A percentile compares a stretch with the other conserved stretches of the same genome.
Evolutionary conservation across 1,140 invertebrate species (phyloP).

Genomic region (Panagrolaimus sp.): DNA sequence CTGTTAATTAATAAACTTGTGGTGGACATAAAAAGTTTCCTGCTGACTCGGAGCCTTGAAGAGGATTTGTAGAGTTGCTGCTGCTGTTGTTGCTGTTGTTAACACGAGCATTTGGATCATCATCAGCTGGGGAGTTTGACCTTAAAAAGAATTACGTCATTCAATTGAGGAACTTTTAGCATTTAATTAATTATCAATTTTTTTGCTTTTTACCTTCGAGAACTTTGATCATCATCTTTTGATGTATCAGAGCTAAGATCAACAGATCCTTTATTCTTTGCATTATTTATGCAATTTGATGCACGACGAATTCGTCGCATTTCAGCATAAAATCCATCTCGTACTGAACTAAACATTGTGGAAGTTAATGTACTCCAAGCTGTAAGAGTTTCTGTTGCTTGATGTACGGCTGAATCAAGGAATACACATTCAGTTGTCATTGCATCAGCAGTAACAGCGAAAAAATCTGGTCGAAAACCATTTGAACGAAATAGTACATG

Average conservation of each 20-base stretch:
- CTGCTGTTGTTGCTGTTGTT: too few species aligned
- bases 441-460: conserved; percentile 39
- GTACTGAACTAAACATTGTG: conserved; percentile 21
- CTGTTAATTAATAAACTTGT: conserved; percentile 3
- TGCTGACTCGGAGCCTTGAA: not conserved
- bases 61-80: not conserved
- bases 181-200: too few species aligned
- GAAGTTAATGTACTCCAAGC: conserved; percentile 25
- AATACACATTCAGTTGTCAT: conserved; percentile 49
- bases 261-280: not conserved
- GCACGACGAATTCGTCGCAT: conserved; percentile 22
- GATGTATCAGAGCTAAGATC: not conserved
- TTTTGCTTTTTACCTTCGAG: not conserved
- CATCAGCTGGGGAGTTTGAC: too few species aligned
- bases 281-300: conserved; percentile 14
- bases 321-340: conserved; percentile 29
- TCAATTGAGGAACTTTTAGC: too few species aligned
- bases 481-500: conserved; percentile 33
- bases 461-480: conserved; percentile 52
- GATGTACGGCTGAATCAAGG: conserved; percentile 24
- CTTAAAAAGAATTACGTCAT: too few species aligned
- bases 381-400: conserved; percentile 22
- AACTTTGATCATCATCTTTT: not conserved
- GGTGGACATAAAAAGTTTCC: conserved; percentile 8
- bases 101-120: too few species aligned